Conservation (phyloP, 2,888 invertebrate genomes). For the Ashinkailepas kermadecensis region DNA sequence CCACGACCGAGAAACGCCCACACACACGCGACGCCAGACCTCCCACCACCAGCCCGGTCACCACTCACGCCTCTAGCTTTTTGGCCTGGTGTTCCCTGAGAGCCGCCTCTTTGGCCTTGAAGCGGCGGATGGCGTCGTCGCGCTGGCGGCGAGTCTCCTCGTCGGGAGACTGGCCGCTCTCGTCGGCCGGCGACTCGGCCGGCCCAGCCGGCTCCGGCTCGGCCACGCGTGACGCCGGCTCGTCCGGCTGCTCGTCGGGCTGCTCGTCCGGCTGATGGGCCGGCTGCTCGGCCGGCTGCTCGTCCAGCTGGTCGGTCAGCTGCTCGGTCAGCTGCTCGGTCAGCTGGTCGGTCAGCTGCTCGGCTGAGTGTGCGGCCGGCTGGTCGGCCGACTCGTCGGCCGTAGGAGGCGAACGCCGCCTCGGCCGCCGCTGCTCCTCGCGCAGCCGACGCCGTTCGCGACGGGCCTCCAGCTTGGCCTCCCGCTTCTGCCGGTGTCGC, state of each 20-base stretch:
- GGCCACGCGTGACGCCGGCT: not conserved
- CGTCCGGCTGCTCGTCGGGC: not conserved
- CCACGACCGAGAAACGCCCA: too few species aligned
- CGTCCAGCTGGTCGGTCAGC: not conserved
- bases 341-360: too few species aligned
- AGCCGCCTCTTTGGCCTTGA: constrained; percentile 5
- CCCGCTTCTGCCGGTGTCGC: constrained; percentile 27
- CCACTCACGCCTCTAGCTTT: not conserved
- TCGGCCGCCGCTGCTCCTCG: not conserved
- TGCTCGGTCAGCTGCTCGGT: too few species aligned
- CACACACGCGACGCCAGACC: not conserved
- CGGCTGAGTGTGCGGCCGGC: not conserved
- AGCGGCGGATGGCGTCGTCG: not conserved
- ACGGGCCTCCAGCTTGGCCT: constrained; percentile 21
- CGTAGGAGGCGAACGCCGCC: not conserved
- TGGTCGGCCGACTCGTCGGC: not conserved
- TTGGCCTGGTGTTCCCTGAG: not conserved
- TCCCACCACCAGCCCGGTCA: not conserved
- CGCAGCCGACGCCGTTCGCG: constrained; percentile 24
- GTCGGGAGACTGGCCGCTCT: not conserved
- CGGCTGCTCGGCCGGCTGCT: too few species aligned
- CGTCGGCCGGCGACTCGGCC: not conserved
- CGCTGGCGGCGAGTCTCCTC: not conserved
- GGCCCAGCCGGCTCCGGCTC: not conserved
- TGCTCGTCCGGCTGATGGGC: not conserved